Base-by-base conservation (phyloP, 1,140 invertebrate genomes). In the Melipona quadrifasciata region DNA sequence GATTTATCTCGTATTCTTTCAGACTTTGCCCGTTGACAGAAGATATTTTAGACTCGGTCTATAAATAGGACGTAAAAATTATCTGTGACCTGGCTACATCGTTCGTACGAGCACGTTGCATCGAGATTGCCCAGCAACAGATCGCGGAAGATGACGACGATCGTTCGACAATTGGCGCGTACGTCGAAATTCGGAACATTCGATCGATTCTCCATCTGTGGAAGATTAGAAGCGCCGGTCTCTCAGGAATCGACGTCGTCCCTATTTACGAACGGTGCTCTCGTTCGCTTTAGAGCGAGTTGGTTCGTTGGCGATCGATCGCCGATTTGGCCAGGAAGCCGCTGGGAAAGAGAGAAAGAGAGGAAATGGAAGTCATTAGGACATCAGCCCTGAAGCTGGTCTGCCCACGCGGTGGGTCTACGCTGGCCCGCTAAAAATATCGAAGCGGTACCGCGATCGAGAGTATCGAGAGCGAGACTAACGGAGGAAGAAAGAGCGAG, bases 391-490 rank as follows among this genome's bases (percentile, higher is more conserved):
- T 86, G 83, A 58, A 80, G 72, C 79, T 58, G 79, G n/a, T 58
- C 82, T 87, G 70, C 73, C 80, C 78, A 82, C 82, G 80, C 87
- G 77, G 76, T 84, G 87, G 82, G 80, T 90, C 86, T 87, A 88
- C 82, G 84, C 85, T n/a, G n/a, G 80, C 79, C 73, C 84, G 86
- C 91, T 93, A 93, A 93, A 93, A 92, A 93, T 93, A 92, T 65
- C 87, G 82, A 90, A 92, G 88, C 82, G 83, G 8, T 86, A 80
- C 81, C 81, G 83, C 81, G 87, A 92, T 91, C 90, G 85, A 90
- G 85, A 90, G 86, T 91, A 92, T 91, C 90, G 88, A 90, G 89
- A 90, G n/a, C 76, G 51, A 65, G 61, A 81, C 51, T 47, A 51
- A 75, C 68, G 39, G 27, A 47, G 39, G 27, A 19, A 53, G 47